Evolutionary conservation across 2,113 vertebrate genomes (phyloP), one percentile per base, ranked within the genome.

Genomic region (Fregata magnificens): DNA sequence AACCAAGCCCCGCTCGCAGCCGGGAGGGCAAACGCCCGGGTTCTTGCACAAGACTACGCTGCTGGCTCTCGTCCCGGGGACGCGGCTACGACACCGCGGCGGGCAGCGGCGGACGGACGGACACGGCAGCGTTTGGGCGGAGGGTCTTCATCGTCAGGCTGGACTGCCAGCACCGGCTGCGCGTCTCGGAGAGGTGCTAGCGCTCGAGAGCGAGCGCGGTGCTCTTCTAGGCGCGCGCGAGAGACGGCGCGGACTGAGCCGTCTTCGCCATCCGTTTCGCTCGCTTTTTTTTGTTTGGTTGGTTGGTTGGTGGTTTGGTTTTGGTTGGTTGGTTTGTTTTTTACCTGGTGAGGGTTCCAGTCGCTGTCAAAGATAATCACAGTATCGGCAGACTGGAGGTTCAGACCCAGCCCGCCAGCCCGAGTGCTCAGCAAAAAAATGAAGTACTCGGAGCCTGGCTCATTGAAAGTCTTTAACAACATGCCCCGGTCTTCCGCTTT

Each of bases 271-370:
- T 55, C 70, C 36, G 2, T 42, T 72, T 72, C 9, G 28, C 50
- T 55, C 24, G 12, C 67, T 70, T n/a, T n/a, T 1, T 11, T 36
- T 56, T n/a, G n/a, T n/a, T 58, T 16, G 22, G 11, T 20, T 3
- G 3, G 19, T 71, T 19, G 29, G 22, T 15, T 29, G 29, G 45
- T 20, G 5, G 36, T 56, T 62, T 47, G 38, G 15, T 32, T 84
- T 84, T 10, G 26, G 29, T 20, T 1, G 4, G 29, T 70, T 21
- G n/a, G 45, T 38, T n/a, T 31, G 56, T 52, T 58, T 66, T 38
- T 52, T 87, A 99, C 99, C 99, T 99, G 99, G 95, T 99, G 99
- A 1, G 99, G 99, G 92, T 99, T 99, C 99, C 99, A 99, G 98
- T 99, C 99, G 15, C 99, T 99, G 98, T 99, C 99, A 5, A 99